phyloP scores from a whole-genome alignment of 2,113 vertebrate species.

The Podarcis raffonei region DNA sequence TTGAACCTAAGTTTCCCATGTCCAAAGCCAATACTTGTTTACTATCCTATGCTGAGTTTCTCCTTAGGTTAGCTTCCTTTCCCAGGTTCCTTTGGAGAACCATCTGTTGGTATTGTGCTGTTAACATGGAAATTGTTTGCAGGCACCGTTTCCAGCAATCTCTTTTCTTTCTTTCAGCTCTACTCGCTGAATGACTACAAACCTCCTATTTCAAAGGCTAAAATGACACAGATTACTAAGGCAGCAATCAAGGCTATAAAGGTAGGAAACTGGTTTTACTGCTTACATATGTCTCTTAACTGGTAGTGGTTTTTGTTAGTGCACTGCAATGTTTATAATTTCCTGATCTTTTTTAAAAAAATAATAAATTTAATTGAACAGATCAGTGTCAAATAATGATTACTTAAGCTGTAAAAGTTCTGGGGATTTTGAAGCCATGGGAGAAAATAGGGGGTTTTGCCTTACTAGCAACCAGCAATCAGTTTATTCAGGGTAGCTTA shows the following conservation, averaged over 20 bases:
- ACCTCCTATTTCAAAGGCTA: slow-evolving; percentile 98
- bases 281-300: neutral
- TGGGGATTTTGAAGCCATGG: too few species aligned
- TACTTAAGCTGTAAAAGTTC: neutral
- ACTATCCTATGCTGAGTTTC: neutral
- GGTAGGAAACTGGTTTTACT: slow-evolving; percentile 81
- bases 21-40: neutral
- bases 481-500: neutral
- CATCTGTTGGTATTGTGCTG: neutral
- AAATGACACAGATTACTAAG: slow-evolving; percentile 99
- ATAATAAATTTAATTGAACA: neutral
- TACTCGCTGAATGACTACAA: slow-evolving; percentile 99
- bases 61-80: neutral
- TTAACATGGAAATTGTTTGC: neutral
- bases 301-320: neutral
- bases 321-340: neutral
- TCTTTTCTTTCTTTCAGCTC: slow-evolving; percentile 76
- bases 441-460: too few species aligned
- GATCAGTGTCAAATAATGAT: neutral
- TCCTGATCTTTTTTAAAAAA: neutral
- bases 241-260: slow-evolving; percentile 99
- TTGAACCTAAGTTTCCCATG: neutral
- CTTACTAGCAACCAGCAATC: too few species aligned
- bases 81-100: neutral
- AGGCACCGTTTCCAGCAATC: slow-evolving; percentile 27